Conservation (phyloP, 2,797 vertebrate genomes). For the Australoheros facetus region DNA sequence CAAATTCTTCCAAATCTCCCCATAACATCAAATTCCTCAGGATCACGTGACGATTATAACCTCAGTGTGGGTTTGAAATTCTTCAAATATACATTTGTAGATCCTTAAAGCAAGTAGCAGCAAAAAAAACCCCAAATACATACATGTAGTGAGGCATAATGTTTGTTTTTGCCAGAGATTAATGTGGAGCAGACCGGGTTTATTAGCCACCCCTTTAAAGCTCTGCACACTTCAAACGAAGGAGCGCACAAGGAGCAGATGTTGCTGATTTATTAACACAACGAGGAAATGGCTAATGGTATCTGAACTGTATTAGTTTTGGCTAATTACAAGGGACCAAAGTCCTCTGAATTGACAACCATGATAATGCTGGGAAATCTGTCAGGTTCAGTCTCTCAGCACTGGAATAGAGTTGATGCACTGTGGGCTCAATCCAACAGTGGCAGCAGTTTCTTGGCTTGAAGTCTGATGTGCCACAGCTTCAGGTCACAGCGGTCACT, state of each 20-base stretch:
- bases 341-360: conserved; percentile 42
- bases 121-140: conserved; percentile 45
- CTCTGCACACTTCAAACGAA: conserved; percentile 52
- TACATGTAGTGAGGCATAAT: conserved; percentile 11
- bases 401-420: not conserved
- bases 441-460: conserved; percentile 29
- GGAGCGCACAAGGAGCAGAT: conserved; percentile 51
- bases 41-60: conserved; percentile 55
- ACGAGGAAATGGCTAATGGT: conserved; percentile 68
- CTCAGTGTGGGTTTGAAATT: conserved; percentile 54
- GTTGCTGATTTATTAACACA: conserved; percentile 70
- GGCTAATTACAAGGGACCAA: conserved; percentile 63
- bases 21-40: conserved; percentile 37
- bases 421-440: not conserved
- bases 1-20: conserved; percentile 9
- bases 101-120: conserved; percentile 22
- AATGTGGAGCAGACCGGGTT: conserved; percentile 51
- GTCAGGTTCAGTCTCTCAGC: conserved; percentile 21
- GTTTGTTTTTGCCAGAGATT: conserved; percentile 44
- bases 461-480: conserved; percentile 38
- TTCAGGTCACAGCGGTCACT: conserved; percentile 62
- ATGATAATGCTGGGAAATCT: conserved; percentile 42
- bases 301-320: conserved; percentile 65
- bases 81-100: conserved; percentile 26
- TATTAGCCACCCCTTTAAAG: conserved; percentile 57